phyloP scores from a whole-genome alignment of 2,888 invertebrate species.

The Thera obeliscata region DNA sequence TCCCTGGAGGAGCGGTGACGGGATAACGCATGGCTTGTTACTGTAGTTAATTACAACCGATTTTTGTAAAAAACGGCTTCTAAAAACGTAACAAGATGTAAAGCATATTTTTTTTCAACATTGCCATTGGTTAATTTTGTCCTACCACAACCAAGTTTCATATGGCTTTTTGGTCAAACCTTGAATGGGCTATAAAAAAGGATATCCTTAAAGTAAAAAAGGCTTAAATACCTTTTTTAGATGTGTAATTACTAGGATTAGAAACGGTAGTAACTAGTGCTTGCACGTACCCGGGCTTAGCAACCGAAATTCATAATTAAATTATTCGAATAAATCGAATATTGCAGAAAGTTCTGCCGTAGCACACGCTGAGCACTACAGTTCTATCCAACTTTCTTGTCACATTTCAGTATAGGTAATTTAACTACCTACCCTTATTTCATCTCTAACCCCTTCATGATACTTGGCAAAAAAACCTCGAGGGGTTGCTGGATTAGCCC shows the following conservation, averaged over 20 bases:
- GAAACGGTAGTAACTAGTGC: no score
- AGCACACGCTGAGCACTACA: neutral
- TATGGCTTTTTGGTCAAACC: neutral
- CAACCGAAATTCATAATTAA: no score
- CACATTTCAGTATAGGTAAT: conserved; percentile 38
- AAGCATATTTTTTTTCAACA: conserved; percentile 1
- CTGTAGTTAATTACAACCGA: conserved; percentile 60
- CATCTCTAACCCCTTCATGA: conserved; percentile 64
- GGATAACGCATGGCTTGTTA: conserved; percentile 67
- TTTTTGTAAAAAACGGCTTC: conserved; percentile 29
- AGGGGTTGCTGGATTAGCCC: conserved; percentile 78
- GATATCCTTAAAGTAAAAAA: no score
- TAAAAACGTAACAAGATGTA: conserved; percentile 17
- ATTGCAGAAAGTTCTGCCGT: neutral
- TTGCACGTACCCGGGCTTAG: no score
- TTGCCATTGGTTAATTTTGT: conserved; percentile 3
- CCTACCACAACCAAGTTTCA: neutral
- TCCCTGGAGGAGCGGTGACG: conserved; percentile 60
- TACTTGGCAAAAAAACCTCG: conserved; percentile 59
- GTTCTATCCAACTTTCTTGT: conserved; percentile 2
- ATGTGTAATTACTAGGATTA: no score
- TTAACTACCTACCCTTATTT: conserved; percentile 61
- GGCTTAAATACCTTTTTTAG: no score
- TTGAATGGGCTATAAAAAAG: neutral
- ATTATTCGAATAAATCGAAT: no score